Percentiles rank a stretch among this genome's conserved stretches.
These are phyloP conservation scores for Lamellibrachia luymesi DNA, from an alignment of 1,140 invertebrate species.

Conservation along the genomic window DNA sequence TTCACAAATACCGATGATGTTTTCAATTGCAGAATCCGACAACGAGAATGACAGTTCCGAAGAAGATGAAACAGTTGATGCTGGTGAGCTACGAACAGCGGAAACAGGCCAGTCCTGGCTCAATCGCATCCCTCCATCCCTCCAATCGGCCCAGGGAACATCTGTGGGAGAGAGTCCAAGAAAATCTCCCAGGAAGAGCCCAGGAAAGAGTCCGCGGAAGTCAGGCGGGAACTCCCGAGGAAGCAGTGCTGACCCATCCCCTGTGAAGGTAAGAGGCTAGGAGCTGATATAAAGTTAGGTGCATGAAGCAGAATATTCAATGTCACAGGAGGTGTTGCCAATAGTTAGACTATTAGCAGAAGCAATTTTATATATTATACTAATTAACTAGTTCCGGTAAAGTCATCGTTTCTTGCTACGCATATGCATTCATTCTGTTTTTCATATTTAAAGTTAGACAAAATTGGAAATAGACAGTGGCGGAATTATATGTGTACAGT, in stretches of 20 bases:
- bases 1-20: background rate
- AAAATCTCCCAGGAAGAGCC: conserved; percentile 30
- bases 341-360: no score
- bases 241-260: background rate
- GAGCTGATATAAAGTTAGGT: background rate
- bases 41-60: conserved; percentile 28
- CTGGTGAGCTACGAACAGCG: background rate
- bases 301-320: no score
- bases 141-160: conserved; percentile 18
- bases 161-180: conserved; percentile 14
- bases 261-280: background rate
- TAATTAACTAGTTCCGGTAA: no score
- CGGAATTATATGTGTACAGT: no score
- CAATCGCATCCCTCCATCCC: conserved; percentile 38
- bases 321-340: no score
- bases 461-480: no score
- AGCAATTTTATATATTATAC: no score
- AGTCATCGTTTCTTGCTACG: no score
- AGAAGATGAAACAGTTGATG: conserved; percentile 17
- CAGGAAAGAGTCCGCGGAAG: conserved; percentile 31
- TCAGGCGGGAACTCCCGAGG: conserved; percentile 7
- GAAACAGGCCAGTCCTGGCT: conserved; percentile 37
- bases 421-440: no score
- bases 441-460: no score
- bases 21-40: conserved; percentile 16